phyloP scores from a whole-genome alignment of 2,888 invertebrate genomes.

The Uloborus plumipes region DNA sequence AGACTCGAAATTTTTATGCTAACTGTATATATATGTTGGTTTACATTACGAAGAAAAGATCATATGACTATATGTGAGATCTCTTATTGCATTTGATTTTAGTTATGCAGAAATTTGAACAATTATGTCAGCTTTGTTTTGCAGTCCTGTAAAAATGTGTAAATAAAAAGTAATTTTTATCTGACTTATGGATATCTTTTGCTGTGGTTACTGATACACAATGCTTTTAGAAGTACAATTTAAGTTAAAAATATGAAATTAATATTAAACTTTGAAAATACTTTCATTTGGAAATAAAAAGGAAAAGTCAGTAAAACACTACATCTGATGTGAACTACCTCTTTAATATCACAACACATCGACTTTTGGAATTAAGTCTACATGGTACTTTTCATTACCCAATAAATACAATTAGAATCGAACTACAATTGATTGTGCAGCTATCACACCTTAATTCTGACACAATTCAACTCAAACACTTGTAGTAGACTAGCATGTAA shows the following conservation, averaged over 20 bases:
- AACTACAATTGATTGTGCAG: conserved; percentile 58
- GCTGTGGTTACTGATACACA: not conserved
- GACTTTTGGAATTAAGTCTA: conserved; percentile 36
- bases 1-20: too few species aligned
- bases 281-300: too few species aligned
- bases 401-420: conserved; percentile 38
- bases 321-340: conserved; percentile 46
- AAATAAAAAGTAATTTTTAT: conserved; percentile 10
- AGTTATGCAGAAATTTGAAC: too few species aligned
- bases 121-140: too few species aligned
- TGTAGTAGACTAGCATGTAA: conserved; percentile 27
- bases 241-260: too few species aligned
- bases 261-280: too few species aligned
- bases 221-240: too few species aligned
- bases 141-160: not conserved
- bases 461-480: conserved; percentile 47
- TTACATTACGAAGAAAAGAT: too few species aligned
- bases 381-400: conserved; percentile 23
- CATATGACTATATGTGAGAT: too few species aligned
- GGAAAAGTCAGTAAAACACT: not conserved
- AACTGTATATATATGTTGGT: too few species aligned
- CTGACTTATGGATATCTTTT: not conserved
- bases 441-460: conserved; percentile 58
- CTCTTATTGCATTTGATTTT: too few species aligned
- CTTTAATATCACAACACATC: conserved; percentile 61